Evolutionary conservation across 1,140 invertebrate species (phyloP), one percentile per base, ranked within the genome.

Genomic region (Conopomorpha cramerella): DNA sequence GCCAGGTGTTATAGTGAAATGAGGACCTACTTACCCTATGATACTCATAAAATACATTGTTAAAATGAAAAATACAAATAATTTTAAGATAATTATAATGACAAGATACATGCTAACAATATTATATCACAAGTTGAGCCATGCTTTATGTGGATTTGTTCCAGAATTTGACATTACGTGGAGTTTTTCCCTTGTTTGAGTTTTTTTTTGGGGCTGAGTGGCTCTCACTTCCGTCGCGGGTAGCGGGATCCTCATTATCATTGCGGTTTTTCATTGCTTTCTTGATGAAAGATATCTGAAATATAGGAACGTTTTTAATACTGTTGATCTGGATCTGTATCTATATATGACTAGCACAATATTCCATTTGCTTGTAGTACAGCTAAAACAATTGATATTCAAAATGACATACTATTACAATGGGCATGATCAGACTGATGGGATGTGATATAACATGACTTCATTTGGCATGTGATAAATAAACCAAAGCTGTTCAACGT

Each of bases 261-360:
- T 82, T 71, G 71, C 90, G 87, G 13, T 82, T 84, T 68, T 92
- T 93, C 11, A 93, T 65, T 3, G 86, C 88, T 59, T 92, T 92
- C 70, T 91, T 92, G 39, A 93, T 86, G 65, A 88, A 90, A 17
- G 81, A 48, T 38, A 93, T 85, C 88, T 91, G 60, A 25, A 10
- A 10, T 6, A 6, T 23, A 10, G 10, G 19, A 10, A 23, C 4
- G 19, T 17, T 34, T 16, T n/a, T n/a, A 19, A 12, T 23, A 1
- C 19, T 23, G 19, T 10, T 4, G 19, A 6, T 23, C 10, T 23
- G n/a, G n/a, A 23, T 23, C 4, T 23, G 19, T 10, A 23, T 6
- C 19, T 23, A 6, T 4, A 23, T 23, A 10, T 23, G 4, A 23
- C n/a, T n/a, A n/a, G n/a, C n/a, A n/a, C n/a, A n/a, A n/a, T n/a